Base-by-base conservation (phyloP, 2,113 vertebrate species). In the Hippocampus comes region DNA sequence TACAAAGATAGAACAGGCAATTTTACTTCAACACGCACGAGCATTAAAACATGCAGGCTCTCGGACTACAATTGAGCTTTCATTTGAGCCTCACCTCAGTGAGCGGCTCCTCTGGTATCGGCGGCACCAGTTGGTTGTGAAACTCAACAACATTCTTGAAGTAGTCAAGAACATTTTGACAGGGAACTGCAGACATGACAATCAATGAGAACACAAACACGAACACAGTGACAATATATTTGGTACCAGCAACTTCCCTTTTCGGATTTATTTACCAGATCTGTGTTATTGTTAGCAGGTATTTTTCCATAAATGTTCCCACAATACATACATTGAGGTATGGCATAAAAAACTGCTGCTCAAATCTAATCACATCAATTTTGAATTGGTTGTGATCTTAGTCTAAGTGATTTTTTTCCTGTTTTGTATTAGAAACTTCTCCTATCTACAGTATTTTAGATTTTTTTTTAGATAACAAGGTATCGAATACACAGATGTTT, bases 111-210 rank as follows among this genome's bases (percentile, higher is more conserved):
- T 95, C 76, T 7, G 94, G 89, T 83, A 94, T 91, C 0, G 95
- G 95, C 59, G 94, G 92, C 82, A 94, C 78, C 42, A 97, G 93
- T 80, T 98, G 97, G 91, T 97, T 97, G 90, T 98, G 95, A 85
- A 98, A 95, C 80, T 96, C 95, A 49, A 99, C 94, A 55, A 98
- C 94, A 0, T 92, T 95, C 93, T 96, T 98, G 91, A 98, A 93
- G 89, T 97, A 98, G 91, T 98, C 96, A 30, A 99, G 89, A 81
- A 95, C 96, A 7, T 95, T 96, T 92, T 99, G 97, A 92, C 96
- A 98, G 84, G 97, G 97, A 84, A 94, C 97, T 99, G 93, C 2
- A 23, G 61, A 79, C 66, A 78, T 42, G 75, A 30, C 67, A 30
- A 15, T 9, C 1, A 25, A 68, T n/a, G 63, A 74, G 42, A 79